A percentile compares a stretch with the other conserved stretches of the same genome.
phyloP scores from a whole-genome alignment of 92 coral and sea anemone species.

The Palythoa grandis region DNA sequence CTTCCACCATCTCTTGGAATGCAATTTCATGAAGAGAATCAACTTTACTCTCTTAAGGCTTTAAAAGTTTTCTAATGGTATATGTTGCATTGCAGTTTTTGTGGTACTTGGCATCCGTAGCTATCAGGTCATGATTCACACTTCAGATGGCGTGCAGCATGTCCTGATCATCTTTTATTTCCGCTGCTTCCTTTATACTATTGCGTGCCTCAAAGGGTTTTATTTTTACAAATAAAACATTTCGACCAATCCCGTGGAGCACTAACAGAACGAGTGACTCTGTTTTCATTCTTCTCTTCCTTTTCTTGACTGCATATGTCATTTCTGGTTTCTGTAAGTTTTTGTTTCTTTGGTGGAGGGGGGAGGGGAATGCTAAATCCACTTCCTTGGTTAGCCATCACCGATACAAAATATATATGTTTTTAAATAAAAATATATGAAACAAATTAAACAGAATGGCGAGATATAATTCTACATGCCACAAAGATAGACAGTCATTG shows the following conservation, averaged over 20 bases:
- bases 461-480: not conserved
- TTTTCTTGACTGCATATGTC: constrained; percentile 2
- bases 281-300: not conserved
- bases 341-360: not conserved
- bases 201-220: constrained; percentile 4
- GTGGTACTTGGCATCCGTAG: not conserved
- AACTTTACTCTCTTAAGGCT: not conserved
- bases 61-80: not conserved
- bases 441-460: not conserved
- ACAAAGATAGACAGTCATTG: not conserved
- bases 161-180: not conserved
- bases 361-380: constrained; percentile 11
- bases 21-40: not conserved
- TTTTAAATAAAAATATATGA: no score
- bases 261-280: constrained; percentile 7
- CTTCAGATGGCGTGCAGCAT: not conserved
- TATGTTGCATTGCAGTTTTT: not conserved
- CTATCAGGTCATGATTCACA: not conserved
- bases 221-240: not conserved
- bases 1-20: not conserved
- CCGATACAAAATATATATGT: not conserved
- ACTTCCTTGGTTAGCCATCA: not conserved
- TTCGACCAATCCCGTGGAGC: not conserved
- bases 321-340: not conserved
- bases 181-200: constrained; percentile 19